Conservation (phyloP, 2,797 vertebrate genomes). For the Hemitrygon akajei region DNA sequence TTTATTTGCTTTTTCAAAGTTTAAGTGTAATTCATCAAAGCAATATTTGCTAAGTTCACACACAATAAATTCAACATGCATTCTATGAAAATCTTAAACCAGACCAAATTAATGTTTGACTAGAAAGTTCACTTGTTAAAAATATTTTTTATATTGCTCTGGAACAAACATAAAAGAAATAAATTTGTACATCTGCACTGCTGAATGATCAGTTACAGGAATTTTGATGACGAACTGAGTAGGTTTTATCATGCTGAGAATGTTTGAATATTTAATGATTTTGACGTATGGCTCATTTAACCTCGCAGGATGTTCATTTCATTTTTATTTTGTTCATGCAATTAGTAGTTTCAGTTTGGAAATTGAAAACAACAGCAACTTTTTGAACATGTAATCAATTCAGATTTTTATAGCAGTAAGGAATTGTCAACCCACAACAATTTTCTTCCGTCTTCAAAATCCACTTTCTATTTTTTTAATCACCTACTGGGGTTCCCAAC, state of each 20-base stretch:
- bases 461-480: neutral
- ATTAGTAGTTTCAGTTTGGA: neutral
- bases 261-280: neutral
- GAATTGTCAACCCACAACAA: neutral
- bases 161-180: neutral
- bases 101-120: neutral
- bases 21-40: neutral
- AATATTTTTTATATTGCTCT: neutral
- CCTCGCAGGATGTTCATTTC: neutral
- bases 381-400: neutral
- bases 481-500: too few relatives aligned
- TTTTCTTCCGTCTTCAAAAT: neutral
- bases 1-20: neutral
- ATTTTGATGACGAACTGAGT: neutral
- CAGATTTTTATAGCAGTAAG: neutral
- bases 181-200: neutral
- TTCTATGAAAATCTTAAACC: neutral
- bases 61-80: neutral
- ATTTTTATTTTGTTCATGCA: neutral
- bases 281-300: neutral
- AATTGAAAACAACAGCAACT: neutral
- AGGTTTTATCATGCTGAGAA: neutral
- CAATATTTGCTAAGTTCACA: constrained; percentile 2
- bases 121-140: neutral
- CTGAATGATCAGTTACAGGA: constrained; percentile 8